These are phyloP conservation scores for Altica lythri DNA, from an alignment of 2,888 invertebrate species.

Conservation along the genomic window DNA sequence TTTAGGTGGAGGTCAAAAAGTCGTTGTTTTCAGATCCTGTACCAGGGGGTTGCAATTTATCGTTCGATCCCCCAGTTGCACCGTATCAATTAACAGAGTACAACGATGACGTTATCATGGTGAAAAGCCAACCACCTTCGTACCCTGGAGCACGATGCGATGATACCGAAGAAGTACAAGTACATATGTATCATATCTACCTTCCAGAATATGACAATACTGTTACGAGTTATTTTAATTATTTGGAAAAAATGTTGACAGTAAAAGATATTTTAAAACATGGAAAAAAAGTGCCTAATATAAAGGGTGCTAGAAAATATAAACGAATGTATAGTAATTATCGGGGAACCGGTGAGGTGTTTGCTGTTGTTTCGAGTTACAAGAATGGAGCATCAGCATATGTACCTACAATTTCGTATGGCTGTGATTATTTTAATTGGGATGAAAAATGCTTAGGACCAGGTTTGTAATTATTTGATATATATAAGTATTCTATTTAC, in stretches of 20 bases:
- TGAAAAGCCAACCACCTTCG: slow-evolving; percentile 63
- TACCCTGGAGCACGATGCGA: slow-evolving; percentile 52
- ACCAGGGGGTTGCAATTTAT: slow-evolving; percentile 80
- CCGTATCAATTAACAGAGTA: slow-evolving; percentile 63
- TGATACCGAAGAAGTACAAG: slow-evolving; percentile 53
- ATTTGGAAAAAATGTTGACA: slow-evolving; percentile 66
- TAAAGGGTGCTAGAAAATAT: slow-evolving; percentile 35
- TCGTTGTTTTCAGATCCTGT: slow-evolving; percentile 68
- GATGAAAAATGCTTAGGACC: slow-evolving; percentile 60
- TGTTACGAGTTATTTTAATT: slow-evolving; percentile 64
- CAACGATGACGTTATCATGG: slow-evolving; percentile 57
- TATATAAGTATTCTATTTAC: too few species aligned
- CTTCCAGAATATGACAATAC: slow-evolving; percentile 63
- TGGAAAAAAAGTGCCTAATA: slow-evolving; percentile 60
- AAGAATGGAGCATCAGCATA: slow-evolving; percentile 64
- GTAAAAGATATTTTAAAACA: slow-evolving; percentile 60
- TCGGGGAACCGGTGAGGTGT: slow-evolving; percentile 66
- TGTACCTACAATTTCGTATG: slow-evolving; percentile 70
- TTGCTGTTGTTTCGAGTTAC: slow-evolving; percentile 62
- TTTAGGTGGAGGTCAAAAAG: too few species aligned
- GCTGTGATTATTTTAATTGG: slow-evolving; percentile 62
- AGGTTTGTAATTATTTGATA: slow-evolving; percentile 63
- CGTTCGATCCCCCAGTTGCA: slow-evolving; percentile 63
- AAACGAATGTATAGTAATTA: slow-evolving; percentile 63
- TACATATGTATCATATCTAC: slow-evolving; percentile 67